A percentile compares a stretch with the other conserved stretches of the same genome.
Conservation (phyloP, 2,113 vertebrate species). For the Mormyrus iriodes region DNA sequence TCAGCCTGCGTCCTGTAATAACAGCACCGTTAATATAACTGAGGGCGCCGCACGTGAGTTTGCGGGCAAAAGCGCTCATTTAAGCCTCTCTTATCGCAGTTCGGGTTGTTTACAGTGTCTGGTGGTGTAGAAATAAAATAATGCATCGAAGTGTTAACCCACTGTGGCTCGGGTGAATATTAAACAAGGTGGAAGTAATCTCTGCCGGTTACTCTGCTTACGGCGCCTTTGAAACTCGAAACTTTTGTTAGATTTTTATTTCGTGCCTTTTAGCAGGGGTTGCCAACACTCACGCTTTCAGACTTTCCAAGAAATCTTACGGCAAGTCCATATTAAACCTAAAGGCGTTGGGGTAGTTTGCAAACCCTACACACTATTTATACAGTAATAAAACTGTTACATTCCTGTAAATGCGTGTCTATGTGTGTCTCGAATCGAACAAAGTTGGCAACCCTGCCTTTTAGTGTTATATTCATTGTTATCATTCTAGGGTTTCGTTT, state of each 20-base stretch:
- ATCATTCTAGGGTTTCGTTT: background rate
- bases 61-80: background rate
- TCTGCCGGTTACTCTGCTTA: background rate
- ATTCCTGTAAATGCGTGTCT: background rate
- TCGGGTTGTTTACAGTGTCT: background rate
- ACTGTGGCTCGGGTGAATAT: background rate
- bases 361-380: background rate
- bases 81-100: background rate
- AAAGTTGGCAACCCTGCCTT: background rate
- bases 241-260: background rate
- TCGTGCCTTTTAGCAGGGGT: background rate
- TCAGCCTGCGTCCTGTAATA: background rate
- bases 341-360: background rate
- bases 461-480: background rate
- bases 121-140: background rate
- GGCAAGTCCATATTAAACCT: background rate
- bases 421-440: background rate
- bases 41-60: background rate
- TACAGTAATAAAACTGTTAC: background rate
- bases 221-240: background rate
- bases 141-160: background rate
- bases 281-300: background rate
- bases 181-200: background rate
- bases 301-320: background rate
- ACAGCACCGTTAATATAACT: background rate